A percentile compares a stretch with the other conserved stretches of the same genome.
phyloP scores from a whole-genome alignment of 2,797 vertebrate species.

The Onychomys leucogaster region DNA sequence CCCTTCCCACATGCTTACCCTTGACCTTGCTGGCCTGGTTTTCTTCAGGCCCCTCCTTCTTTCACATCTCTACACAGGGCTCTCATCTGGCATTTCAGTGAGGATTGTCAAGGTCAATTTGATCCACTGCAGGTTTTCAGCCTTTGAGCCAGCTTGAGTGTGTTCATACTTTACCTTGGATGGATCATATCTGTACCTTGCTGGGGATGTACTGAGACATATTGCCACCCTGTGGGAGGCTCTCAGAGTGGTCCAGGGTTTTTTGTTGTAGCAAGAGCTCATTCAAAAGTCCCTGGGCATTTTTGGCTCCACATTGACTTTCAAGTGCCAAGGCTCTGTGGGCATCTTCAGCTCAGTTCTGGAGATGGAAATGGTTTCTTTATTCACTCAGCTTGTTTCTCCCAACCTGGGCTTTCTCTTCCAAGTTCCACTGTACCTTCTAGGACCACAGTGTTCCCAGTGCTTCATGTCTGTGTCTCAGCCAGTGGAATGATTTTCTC shows the following conservation, averaged over 20 bases:
- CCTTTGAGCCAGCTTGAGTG: neutral
- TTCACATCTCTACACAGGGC: neutral
- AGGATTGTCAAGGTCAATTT: constrained; percentile 46
- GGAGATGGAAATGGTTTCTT: neutral
- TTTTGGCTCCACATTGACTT: neutral
- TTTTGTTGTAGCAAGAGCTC: constrained; percentile 34
- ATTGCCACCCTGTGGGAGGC: neutral
- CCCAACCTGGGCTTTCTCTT: neutral
- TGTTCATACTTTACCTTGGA: neutral
- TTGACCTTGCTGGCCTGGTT: neutral
- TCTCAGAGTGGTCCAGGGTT: neutral
- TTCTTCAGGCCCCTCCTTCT: neutral
- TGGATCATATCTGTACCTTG: fast-evolving
- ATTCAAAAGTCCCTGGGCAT: neutral
- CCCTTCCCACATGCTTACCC: too few relatives aligned
- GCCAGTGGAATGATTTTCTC: neutral
- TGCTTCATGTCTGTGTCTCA: neutral
- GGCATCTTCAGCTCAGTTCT: neutral
- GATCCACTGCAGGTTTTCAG: constrained; percentile 21
- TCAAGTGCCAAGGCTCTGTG: neutral
- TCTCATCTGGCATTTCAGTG: neutral
- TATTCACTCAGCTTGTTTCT: neutral
- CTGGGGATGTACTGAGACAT: neutral
- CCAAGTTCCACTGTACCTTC: neutral
- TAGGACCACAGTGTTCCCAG: neutral